Evolutionary conservation across 1,140 invertebrate genomes (phyloP), one percentile per base, ranked within the genome.

Genomic region (Triops longicaudatus): DNA sequence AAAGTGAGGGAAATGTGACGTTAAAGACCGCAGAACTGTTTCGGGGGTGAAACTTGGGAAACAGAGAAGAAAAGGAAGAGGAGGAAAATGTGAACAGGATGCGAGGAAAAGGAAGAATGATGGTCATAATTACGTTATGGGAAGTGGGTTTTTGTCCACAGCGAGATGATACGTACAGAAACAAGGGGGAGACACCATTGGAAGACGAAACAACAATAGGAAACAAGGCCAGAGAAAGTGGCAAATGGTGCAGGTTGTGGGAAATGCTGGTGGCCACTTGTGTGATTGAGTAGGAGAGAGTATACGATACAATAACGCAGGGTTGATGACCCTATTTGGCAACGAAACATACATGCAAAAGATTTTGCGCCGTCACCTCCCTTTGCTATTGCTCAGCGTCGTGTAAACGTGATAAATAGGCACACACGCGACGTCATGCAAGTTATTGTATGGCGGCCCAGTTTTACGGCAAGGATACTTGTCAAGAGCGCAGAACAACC

Each of bases 221-320:
- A 63, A 63, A 63, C 17, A 63, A 22, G 50, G n/a, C 50, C 50
- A 63, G 50, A 63, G 50, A 63, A 63, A 63, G 50, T 63, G 50
- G 50, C 50, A 63, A 63, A 63, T 63, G 50, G 50, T 63, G 50
- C 50, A 63, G 50, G n/a, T 63, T 63, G 50, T 22, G 6, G 50
- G 50, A 14, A 63, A 63, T 22, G 6, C 14, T 63, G 17, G 50
- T 63, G 50, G 50, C 50, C 14, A 63, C 22, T 17, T 22, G 17
- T 22, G 22, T 10, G 14, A n/a, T 22, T 0, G 14, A n/a, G 50
- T 63, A 6, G 4, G 17, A n/a, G 17, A 63, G 22, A 63, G 22
- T 63, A 22, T n/a, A n/a, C n/a, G 50, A 22, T 1, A 17, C 50
- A 63, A 63, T 63, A 63, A 22, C 5, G 22, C 50, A 63, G 50